A percentile compares a stretch with the other conserved stretches of the same genome.
Conservation (phyloP, 2,113 vertebrate genomes). For the Thomomys bottae region DNA sequence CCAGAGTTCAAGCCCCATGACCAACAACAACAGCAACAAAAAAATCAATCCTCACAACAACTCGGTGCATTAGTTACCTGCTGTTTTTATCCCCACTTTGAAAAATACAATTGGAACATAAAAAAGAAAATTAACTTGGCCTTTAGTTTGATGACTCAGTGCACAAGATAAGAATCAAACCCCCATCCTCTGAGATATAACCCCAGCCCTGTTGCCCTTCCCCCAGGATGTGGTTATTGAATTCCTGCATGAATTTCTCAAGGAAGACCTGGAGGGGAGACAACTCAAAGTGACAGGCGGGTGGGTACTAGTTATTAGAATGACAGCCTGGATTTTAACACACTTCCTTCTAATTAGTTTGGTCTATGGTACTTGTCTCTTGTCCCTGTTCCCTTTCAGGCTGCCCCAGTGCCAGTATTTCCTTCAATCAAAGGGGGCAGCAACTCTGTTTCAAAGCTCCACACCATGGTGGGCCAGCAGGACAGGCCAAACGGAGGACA, state of each 20-base stretch:
- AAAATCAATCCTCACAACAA: neutral
- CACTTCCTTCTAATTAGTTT: neutral
- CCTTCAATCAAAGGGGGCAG: neutral
- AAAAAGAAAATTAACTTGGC: neutral
- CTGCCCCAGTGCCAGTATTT: neutral
- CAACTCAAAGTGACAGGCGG: neutral
- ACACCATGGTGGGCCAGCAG: neutral
- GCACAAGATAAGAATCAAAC: neutral
- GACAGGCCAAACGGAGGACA: neutral
- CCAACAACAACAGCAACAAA: no score
- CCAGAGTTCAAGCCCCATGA: no score
- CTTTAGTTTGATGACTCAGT: neutral
- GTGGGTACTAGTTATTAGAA: constrained; percentile 10
- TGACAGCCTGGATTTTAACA: neutral
- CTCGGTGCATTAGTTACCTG: neutral
- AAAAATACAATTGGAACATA: neutral
- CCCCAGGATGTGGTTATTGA: neutral
- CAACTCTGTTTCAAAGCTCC: constrained; percentile 47
- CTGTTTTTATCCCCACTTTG: neutral
- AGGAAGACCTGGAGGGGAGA: neutral
- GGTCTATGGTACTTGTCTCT: neutral
- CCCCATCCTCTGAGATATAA: neutral
- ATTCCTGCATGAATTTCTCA: neutral
- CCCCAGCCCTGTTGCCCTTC: neutral
- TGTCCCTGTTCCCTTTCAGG: neutral